Conservation (phyloP, 2,888 invertebrate species). For the Malachius bipustulatus region DNA sequence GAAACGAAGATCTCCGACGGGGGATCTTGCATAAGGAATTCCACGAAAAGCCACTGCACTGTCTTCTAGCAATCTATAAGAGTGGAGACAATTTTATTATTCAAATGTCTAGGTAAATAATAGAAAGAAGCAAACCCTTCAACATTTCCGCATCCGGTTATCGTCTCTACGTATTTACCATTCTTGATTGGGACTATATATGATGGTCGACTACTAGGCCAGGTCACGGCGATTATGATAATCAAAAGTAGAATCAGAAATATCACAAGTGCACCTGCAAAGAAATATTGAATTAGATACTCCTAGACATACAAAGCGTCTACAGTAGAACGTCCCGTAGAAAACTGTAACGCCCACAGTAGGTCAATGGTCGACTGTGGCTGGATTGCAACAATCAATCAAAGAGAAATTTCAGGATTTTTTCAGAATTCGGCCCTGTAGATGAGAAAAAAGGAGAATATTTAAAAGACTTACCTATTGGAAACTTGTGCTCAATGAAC, state of each 20-base stretch:
- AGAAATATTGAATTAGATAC: constrained; percentile 22
- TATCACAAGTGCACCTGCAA: constrained; percentile 45
- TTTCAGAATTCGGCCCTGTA: not conserved
- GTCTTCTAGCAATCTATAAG: constrained; percentile 55
- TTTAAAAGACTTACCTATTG: constrained; percentile 42
- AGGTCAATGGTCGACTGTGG: too few relatives aligned
- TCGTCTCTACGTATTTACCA: constrained; percentile 58
- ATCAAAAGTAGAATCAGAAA: constrained; percentile 50
- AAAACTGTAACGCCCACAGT: too few relatives aligned
- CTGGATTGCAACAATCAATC: too few relatives aligned
- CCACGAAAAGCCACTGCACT: constrained; percentile 68
- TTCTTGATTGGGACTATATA: constrained; percentile 52
- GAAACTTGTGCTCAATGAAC: constrained; percentile 53
- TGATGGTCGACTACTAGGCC: constrained; percentile 40
- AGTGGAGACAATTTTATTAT: too few relatives aligned
- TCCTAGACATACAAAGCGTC: too few relatives aligned
- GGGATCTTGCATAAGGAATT: constrained; percentile 70
- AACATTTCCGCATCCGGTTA: constrained; percentile 66
- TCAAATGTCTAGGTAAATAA: too few relatives aligned
- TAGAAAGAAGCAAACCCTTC: constrained; percentile 67
- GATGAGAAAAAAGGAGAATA: not conserved
- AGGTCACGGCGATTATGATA: constrained; percentile 51
- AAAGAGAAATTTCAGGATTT: too few relatives aligned
- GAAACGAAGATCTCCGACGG: constrained; percentile 56
- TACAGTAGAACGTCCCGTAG: too few relatives aligned